Percentiles rank a stretch among this genome's conserved stretches.
Evolutionary conservation across 92 coral and sea anemone genomes (phyloP).

Genomic region (Montipora capitata): DNA sequence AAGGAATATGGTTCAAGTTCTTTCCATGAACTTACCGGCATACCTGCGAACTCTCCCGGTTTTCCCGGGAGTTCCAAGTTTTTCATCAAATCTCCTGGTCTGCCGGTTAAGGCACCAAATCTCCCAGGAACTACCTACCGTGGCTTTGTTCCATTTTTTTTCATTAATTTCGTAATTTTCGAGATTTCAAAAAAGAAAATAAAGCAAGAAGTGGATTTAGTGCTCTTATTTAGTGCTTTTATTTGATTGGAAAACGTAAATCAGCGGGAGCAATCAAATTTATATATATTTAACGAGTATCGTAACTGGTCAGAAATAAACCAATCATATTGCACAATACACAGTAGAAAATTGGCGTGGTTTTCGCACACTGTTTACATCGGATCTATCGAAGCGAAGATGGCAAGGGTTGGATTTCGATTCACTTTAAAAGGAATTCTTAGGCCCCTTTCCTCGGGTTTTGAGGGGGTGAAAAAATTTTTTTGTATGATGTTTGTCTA

Average conservation of each 20-base stretch:
- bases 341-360: conserved; percentile 11
- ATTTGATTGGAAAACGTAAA: conserved; percentile 4
- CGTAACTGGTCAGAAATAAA: conserved; percentile 35
- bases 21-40: too few species aligned
- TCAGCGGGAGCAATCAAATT: conserved; percentile 45
- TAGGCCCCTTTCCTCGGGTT: neutral
- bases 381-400: conserved; percentile 42
- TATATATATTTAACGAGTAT: conserved; percentile 40
- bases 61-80: too few species aligned
- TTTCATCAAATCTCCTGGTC: too few species aligned
- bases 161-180: too few species aligned
- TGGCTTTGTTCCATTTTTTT: too few species aligned
- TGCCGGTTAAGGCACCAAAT: too few species aligned
- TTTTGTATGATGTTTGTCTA: conserved; percentile 32
- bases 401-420: conserved; percentile 51
- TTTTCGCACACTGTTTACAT: neutral
- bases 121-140: too few species aligned
- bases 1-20: too few species aligned
- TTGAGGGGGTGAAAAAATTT: neutral
- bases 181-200: neutral
- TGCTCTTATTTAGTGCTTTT: conserved; percentile 28
- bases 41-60: too few species aligned
- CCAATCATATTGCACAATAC: conserved; percentile 34
- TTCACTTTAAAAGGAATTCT: conserved; percentile 41
- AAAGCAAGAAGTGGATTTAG: conserved; percentile 34